Percentiles rank a stretch among this genome's conserved stretches.
These are phyloP conservation scores for Pseudopleuronectes americanus DNA, from an alignment of 2,797 vertebrate genomes.

Conservation along the genomic window DNA sequence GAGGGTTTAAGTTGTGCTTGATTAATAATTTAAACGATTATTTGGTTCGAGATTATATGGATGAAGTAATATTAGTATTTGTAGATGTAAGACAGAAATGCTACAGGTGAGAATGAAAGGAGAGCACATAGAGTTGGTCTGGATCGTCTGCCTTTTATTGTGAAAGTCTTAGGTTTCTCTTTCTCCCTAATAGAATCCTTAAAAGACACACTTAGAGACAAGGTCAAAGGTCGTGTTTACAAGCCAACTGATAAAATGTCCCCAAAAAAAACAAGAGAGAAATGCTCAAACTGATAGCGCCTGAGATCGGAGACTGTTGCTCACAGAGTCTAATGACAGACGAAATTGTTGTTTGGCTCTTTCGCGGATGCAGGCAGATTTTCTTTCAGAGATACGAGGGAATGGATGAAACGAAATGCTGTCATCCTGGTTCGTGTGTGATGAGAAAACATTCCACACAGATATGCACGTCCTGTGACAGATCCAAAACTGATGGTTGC, in stretches of 20 bases:
- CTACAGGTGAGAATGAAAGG: neutral
- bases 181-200: constrained; percentile 19
- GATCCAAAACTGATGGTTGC: constrained; percentile 58
- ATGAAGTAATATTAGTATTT: neutral
- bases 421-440: constrained; percentile 43
- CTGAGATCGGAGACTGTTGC: constrained; percentile 35
- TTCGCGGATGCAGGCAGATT: constrained; percentile 21
- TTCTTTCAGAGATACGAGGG: constrained; percentile 10
- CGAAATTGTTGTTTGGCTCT: constrained; percentile 29
- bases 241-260: constrained; percentile 49
- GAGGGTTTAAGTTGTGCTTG: no score
- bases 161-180: constrained; percentile 22
- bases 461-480: constrained; percentile 49
- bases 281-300: constrained; percentile 28
- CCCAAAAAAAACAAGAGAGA: constrained; percentile 4
- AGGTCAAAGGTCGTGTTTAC: constrained; percentile 53
- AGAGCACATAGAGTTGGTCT: neutral
- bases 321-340: constrained; percentile 60
- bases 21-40: neutral
- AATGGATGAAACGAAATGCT: constrained; percentile 45
- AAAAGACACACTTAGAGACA: constrained; percentile 40
- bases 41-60: neutral
- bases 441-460: constrained; percentile 56
- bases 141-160: neutral
- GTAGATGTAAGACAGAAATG: neutral